Base-by-base conservation (phyloP, 1,140 invertebrate species). In the Carposina sasakii region DNA sequence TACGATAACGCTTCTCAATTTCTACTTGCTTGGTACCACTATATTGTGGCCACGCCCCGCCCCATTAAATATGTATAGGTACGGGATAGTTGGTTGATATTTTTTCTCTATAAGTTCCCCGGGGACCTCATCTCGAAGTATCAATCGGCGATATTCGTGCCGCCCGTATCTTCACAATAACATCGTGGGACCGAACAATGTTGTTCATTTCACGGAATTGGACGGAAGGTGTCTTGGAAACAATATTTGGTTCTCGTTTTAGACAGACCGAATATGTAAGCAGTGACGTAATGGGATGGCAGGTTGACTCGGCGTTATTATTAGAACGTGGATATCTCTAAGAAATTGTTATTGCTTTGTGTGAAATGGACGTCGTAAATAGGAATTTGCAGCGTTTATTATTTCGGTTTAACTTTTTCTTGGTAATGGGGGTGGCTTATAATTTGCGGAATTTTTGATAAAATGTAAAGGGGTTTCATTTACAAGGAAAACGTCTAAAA, bases 1-100 rank as follows among this genome's bases (percentile, higher is more conserved):
- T 77, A 76, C 68, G 71, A 81, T 81, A 82, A 73, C 71, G 65
- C 60, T 75, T 67, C 67, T 69, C 74, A 71, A 73, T 76, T 73
- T 74, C 71, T 76, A 60, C 54, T 61, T 54, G 61, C 61, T 58
- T 66, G 57, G 63, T 77, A 58, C 65, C 37, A 47, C 62, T 54
- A 74, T 68, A 67, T 65, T 76, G 68, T 75, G 60, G 57, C 66
- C 60, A 66, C 60, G 60, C 58, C 65, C 60, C 43, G 43, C 47
- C 17, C 36, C 36, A 39, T 39, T 39, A 39, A 39, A 39, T 39
- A 39, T 39, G 36, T 39, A 39, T 39, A 33, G 51, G 45, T 45
- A 49, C 21, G 47, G 22, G 19, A 21, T 47, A 45, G 61, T 52
- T 63, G 43, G 60, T 57, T 63, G 63, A 61, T 70, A 62, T 64